Base-by-base conservation (phyloP, 1,140 invertebrate genomes). In the Temnothorax longispinosus region DNA sequence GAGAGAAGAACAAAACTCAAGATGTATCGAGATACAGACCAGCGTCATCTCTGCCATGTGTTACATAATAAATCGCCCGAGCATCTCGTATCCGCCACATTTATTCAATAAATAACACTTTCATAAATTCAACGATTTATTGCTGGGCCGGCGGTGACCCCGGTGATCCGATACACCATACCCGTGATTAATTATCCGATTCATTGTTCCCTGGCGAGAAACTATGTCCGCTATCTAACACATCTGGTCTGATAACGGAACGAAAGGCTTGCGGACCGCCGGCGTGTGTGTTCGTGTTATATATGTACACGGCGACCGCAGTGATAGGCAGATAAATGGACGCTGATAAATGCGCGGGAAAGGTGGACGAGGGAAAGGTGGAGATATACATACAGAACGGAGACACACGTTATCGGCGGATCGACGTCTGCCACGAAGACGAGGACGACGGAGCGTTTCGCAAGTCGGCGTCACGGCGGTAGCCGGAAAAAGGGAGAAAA, bases 261-360 rank as follows among this genome's bases (percentile, higher is more conserved):
- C 88, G 88, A 88, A 88, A 89, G 88, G 64, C 76, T 72, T 75
- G 58, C 47, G 76, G 69, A 69, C 56, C 32, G 71, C 56, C 77
- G 71, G 84, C 64, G 71, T 69, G 50, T 32, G 67, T 72, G 44
- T 21, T 27, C 15, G 47, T 58, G 2, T 58, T 69, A 27, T 11
- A 10, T 38, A 7, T 69, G 27, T 80, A 41, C 32, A 80, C 47
- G 58, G 52, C 71, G 56, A 77, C 56, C 62, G 62, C 76, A 82
- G 44, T 85, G 88, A 90, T 90, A 90, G 89, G 60, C 84, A 91
- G 89, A 91, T 90, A 91, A 91, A 91, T 90, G 87, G 90, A 90
- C 89, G 85, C 74, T 85, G 90, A 91, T 91, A 91, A 91, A 91
- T 86, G 84, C 81, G 84, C 89, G 90, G 69, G 89, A 91, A 91